Base-by-base conservation (phyloP, 2,797 vertebrate species). In the Salarias fasciatus region DNA sequence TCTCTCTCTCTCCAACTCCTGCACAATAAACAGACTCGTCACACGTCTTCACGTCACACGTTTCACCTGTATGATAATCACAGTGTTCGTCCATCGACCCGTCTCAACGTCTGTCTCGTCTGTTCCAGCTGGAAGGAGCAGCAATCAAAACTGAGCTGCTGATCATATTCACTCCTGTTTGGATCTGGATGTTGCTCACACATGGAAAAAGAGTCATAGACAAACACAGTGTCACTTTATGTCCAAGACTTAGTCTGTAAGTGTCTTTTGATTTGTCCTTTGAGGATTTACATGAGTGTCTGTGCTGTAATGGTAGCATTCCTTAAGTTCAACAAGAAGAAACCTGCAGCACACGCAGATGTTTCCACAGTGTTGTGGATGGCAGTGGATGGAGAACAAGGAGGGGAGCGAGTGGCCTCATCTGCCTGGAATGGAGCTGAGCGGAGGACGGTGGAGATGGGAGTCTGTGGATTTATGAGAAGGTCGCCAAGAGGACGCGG, bases 401-500 rank as follows among this genome's bases (percentile, higher is more conserved):
- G 1, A n/a, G 53, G n/a, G n/a, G 14, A 44, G 53, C 11, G 24
- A 11, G 13, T 13, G 46, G 37, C 49, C 30, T 41, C 8, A 5
- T 43, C 54, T 42, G 49, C 30, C 38, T 45, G 29, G 37, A 61
- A 52, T 18, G 52, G 55, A 60, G 67, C 14, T 0, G 9, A 18
- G 43, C 0, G 49, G 49, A 31, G 53, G 15, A 13, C 13, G 28
- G 36, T 1, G 7, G 12, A 12, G 45, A 67, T 42, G 55, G 55
- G 64, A 69, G 60, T 48, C 63, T 56, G 67, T 63, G 75, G 75
- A 79, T 76, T 72, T 67, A 65, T 38, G 63, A 70, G 63, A 85
- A 84, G 79, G 86, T 80, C 69, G 36, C 33, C 29, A 64, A 69
- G 79, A 89, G 82, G 86, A 86, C 71, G 33, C 5, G 48, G 62